These are phyloP conservation scores for Torymus auratus DNA, from an alignment of 2,888 invertebrate species.

Conservation along the genomic window DNA sequence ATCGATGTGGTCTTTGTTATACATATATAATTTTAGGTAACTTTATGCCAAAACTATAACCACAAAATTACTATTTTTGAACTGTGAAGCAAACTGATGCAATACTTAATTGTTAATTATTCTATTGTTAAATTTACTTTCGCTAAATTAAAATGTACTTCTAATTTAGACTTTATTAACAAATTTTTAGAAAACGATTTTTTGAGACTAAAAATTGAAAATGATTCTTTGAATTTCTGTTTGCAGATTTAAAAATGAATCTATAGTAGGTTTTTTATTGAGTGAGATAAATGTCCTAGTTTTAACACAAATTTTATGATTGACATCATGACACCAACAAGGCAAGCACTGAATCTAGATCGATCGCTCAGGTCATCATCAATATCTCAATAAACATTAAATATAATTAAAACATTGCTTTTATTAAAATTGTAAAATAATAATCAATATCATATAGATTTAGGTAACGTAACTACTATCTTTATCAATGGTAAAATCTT, in stretches of 20 bases:
- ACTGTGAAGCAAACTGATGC: constrained; percentile 36
- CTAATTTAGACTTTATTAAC: no score
- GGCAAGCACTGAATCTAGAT: constrained; percentile 21
- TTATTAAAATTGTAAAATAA: background rate
- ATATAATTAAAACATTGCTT: constrained; percentile 8
- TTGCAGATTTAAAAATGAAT: no score
- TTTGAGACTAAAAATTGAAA: no score
- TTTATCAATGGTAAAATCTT: no score
- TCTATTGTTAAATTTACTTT: background rate
- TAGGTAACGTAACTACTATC: no score
- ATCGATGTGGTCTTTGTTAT: constrained; percentile 1
- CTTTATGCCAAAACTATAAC: constrained; percentile 27
- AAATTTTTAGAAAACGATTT: no score
- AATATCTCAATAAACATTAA: constrained; percentile 7
- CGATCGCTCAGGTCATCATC: constrained; percentile 23
- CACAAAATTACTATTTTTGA: background rate
- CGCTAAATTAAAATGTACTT: background rate
- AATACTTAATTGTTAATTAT: constrained; percentile 22
- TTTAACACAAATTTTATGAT: constrained; percentile 21
- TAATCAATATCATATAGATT: no score
- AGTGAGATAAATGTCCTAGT: constrained; percentile 27
- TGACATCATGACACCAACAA: constrained; percentile 32
- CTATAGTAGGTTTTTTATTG: background rate
- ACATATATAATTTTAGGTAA: constrained; percentile 23
- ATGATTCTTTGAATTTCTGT: no score